These are phyloP conservation scores for Cyphomyrus plagiostoma DNA, from an alignment of 2,113 vertebrate genomes.

Conservation along the genomic window DNA sequence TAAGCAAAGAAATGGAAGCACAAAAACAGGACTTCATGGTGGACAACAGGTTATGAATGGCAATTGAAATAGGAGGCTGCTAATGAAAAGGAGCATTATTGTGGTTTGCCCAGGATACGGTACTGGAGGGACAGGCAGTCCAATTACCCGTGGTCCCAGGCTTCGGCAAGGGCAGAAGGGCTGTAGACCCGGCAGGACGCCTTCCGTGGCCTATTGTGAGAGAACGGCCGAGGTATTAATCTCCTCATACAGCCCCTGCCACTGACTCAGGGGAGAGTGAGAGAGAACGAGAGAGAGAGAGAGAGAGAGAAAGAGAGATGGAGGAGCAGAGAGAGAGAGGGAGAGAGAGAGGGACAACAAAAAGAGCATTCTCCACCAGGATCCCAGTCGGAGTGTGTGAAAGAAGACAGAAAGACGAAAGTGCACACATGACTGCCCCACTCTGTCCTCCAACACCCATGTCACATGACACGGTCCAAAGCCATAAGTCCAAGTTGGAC, in stretches of 20 bases:
- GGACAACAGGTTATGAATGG: slow-evolving; percentile 41
- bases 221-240: slow-evolving; percentile 39
- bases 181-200: slow-evolving; percentile 41
- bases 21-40: slow-evolving; percentile 51
- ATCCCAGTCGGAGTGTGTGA: not conserved
- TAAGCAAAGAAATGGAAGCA: slow-evolving; percentile 42
- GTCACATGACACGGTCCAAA: not conserved
- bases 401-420: not conserved
- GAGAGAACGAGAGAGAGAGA: not conserved
- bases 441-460: not conserved
- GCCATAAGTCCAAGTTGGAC: not conserved
- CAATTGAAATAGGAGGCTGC: slow-evolving; percentile 26
- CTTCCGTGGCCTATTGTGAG: slow-evolving; percentile 44
- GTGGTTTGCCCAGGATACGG: slow-evolving; percentile 48
- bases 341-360: slow-evolving; percentile 8
- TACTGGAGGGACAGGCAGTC: slow-evolving; percentile 39
- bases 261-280: slow-evolving; percentile 11
- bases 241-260: slow-evolving; percentile 34
- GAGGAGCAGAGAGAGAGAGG: not conserved
- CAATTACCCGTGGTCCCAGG: slow-evolving; percentile 38
- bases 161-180: slow-evolving; percentile 38
- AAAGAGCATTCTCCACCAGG: slow-evolving; percentile 7
- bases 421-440: not conserved
- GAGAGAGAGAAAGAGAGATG: not conserved
- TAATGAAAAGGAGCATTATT: slow-evolving; percentile 54